Conservation (phyloP, 2,797 vertebrate species). For the Dendrocincla tyrannina region DNA sequence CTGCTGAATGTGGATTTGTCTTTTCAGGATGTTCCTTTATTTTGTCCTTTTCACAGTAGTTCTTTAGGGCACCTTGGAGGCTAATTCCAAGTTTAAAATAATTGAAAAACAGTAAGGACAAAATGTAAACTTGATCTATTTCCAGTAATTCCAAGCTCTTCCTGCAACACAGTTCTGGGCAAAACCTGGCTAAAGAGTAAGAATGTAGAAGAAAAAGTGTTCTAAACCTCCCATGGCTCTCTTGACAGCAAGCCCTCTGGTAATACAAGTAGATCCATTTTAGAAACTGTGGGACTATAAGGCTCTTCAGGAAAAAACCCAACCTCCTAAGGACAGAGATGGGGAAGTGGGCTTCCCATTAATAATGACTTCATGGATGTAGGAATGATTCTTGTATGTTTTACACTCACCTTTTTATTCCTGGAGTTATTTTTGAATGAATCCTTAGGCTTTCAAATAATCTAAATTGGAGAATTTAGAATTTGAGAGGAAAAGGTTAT, state of each 20-base stretch:
- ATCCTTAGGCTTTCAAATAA: background rate
- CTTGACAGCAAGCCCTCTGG: background rate
- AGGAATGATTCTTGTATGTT: background rate
- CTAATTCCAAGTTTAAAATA: background rate
- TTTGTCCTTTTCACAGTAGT: background rate
- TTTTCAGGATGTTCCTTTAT: background rate
- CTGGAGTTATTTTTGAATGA: background rate
- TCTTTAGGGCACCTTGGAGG: fast-evolving
- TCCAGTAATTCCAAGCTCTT: background rate
- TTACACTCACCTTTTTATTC: background rate
- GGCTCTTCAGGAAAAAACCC: background rate
- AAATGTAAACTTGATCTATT: background rate
- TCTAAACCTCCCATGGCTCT: background rate
- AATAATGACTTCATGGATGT: background rate
- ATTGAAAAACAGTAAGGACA: background rate
- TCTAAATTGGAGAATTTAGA: background rate
- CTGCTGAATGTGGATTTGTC: background rate
- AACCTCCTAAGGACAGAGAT: background rate
- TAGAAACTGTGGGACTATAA: background rate
- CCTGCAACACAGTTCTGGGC: background rate
- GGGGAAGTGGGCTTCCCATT: background rate
- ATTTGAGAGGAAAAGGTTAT: background rate
- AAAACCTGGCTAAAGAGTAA: background rate
- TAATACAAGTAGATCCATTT: background rate
- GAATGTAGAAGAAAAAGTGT: background rate